A percentile compares a stretch with the other conserved stretches of the same genome.
Conservation (phyloP, 2,888 invertebrate species). For the Micoletzkya japonica region DNA sequence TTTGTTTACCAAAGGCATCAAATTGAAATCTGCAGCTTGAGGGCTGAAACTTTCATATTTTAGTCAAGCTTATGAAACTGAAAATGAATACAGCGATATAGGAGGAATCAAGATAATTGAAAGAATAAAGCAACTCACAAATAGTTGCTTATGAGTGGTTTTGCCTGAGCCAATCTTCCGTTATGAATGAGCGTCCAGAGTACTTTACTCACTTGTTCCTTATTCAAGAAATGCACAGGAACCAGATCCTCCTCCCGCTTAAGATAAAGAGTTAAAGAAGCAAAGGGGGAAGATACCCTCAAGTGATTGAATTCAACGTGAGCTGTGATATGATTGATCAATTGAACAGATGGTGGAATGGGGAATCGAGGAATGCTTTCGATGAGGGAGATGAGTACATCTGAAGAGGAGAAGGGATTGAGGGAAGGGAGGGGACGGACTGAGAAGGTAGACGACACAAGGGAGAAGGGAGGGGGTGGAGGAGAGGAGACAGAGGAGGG, state of each 20-base stretch:
- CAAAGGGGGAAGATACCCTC: not conserved
- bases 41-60: too few relatives aligned
- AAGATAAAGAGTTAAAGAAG: not conserved
- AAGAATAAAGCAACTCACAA: slow-evolving; percentile 7
- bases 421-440: not conserved
- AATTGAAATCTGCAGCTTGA: too few relatives aligned
- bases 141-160: not conserved
- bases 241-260: slow-evolving; percentile 15
- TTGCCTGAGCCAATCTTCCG: not conserved
- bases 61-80: too few relatives aligned
- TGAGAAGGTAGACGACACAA: not conserved
- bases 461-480: not conserved
- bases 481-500: not conserved
- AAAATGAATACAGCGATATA: too few relatives aligned
- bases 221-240: not conserved
- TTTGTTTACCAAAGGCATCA: too few relatives aligned
- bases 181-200: not conserved
- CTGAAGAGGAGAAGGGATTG: not conserved
- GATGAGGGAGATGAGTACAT: not conserved
- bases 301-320: not conserved
- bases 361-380: not conserved
- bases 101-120: too few relatives aligned
- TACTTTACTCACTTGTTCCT: not conserved
- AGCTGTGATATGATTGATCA: slow-evolving; percentile 23
- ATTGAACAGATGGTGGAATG: slow-evolving; percentile 14